Evolutionary conservation across 2,888 invertebrate species (phyloP).

Genomic region (Eupithecia insigniata): DNA sequence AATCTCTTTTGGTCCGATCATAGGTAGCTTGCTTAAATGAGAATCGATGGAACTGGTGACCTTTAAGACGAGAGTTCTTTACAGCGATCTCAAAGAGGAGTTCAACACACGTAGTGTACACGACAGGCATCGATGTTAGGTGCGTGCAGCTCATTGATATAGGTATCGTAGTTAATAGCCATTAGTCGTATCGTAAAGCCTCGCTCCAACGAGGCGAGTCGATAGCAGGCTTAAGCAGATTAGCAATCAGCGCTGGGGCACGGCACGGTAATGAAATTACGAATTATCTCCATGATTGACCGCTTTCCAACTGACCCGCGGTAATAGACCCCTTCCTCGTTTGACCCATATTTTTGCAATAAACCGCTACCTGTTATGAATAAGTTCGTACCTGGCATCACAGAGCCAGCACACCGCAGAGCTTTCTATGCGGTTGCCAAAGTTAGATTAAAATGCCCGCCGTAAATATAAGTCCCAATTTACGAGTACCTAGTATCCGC

Average conservation of each 20-base stretch:
- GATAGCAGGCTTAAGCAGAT: constrained; percentile 22
- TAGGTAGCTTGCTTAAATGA: neutral
- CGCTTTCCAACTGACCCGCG: constrained; percentile 17
- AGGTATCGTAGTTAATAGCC: neutral
- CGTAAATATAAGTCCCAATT: neutral
- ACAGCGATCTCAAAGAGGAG: neutral
- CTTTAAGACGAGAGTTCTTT: neutral
- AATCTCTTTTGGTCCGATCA: neutral
- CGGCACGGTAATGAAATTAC: constrained; percentile 28
- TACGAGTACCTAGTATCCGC: neutral
- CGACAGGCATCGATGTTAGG: neutral
- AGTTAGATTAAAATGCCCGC: constrained; percentile 14
- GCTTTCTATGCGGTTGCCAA: constrained; percentile 4
- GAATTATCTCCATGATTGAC: constrained; percentile 26
- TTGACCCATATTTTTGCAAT: constrained; percentile 17
- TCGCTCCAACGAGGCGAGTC: neutral
- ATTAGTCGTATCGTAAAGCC: neutral
- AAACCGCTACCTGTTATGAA: constrained; percentile 10
- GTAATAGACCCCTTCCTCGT: constrained; percentile 21
- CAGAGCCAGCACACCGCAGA: neutral
- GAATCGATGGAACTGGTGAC: neutral
- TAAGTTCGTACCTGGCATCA: constrained; percentile 13
- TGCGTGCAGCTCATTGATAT: neutral
- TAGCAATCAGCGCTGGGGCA: constrained; percentile 35
- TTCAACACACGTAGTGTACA: neutral